Evolutionary conservation across 1,140 invertebrate species (phyloP).

Genomic region (Sesamia nonagrioides): DNA sequence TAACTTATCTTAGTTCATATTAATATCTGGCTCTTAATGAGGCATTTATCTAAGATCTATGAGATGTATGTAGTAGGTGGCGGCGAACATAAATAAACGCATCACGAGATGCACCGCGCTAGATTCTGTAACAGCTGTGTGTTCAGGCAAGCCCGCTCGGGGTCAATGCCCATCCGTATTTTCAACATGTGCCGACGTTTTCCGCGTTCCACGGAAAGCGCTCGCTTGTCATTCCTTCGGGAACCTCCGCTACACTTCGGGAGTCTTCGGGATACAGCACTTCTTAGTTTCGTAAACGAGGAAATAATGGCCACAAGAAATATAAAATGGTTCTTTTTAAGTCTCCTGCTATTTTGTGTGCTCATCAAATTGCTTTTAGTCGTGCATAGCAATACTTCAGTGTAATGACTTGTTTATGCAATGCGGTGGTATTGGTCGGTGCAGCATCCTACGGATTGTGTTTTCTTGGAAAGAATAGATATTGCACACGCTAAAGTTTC

Average conservation of each 20-base stretch:
- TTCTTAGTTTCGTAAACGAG: conserved; percentile 40
- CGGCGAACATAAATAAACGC: conserved; percentile 76
- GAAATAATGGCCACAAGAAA: conserved; percentile 60
- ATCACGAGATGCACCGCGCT: conserved; percentile 77
- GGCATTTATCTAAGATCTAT: conserved; percentile 55
- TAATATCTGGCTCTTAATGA: conserved; percentile 39
- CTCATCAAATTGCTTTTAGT: conserved; percentile 37
- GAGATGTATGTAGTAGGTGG: conserved; percentile 63
- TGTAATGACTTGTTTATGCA: conserved; percentile 38
- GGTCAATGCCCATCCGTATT: conserved; percentile 86
- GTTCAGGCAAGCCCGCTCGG: conserved; percentile 78
- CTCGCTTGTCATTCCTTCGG: conserved; percentile 83
- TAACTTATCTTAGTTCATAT: conserved; percentile 3
- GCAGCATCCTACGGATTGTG: conserved; percentile 3
- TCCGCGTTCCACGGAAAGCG: conserved; percentile 85
- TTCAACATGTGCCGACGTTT: conserved; percentile 86
- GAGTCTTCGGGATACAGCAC: conserved; percentile 55
- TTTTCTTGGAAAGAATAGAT: conserved; percentile 1
- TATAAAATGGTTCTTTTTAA: conserved; percentile 54
- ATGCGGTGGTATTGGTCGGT: conserved; percentile 2
- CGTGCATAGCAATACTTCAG: conserved; percentile 13
- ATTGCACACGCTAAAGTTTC: not conserved
- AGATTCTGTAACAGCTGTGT: conserved; percentile 84
- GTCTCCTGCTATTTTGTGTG: conserved; percentile 40
- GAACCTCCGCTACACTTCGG: conserved; percentile 74